Evolutionary conservation across 30 jellyfish, hydroid and myxozoan species (phyloP).

Genomic region (Nemopilema nomurai): DNA sequence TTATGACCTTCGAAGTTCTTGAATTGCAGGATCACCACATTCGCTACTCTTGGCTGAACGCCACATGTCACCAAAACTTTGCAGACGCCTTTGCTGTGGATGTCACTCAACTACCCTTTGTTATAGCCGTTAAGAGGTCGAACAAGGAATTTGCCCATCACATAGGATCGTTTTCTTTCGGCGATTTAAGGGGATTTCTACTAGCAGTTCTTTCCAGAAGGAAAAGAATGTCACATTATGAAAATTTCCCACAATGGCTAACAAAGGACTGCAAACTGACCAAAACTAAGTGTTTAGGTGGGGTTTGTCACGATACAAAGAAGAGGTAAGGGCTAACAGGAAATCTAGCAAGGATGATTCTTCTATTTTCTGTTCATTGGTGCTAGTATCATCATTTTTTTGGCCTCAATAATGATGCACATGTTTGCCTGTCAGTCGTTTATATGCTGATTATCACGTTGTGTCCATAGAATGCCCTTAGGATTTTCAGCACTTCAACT

Average conservation of each 20-base stretch:
- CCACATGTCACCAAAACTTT: constrained; percentile 58
- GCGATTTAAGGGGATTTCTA: constrained; percentile 49
- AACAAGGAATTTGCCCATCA: constrained; percentile 19
- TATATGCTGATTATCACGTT: too few relatives aligned
- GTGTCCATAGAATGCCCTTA: too few relatives aligned
- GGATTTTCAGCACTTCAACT: too few relatives aligned
- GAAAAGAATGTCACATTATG: constrained; percentile 15
- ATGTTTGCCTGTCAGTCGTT: too few relatives aligned
- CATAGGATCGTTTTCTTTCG: constrained; percentile 52
- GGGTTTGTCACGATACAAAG: constrained; percentile 24
- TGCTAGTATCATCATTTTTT: too few relatives aligned
- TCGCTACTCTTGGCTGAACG: constrained; percentile 78
- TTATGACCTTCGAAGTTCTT: too few relatives aligned
- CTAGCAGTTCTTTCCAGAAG: constrained; percentile 53
- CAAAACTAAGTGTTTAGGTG: constrained; percentile 29
- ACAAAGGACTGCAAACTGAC: constrained; percentile 49
- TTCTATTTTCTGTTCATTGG: too few relatives aligned
- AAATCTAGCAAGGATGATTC: too few relatives aligned
- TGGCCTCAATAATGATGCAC: too few relatives aligned
- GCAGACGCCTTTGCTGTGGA: constrained; percentile 67
- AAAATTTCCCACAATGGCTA: constrained; percentile 48
- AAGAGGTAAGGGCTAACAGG: background rate
- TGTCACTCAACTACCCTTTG: constrained; percentile 51
- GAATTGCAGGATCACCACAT: constrained; percentile 62
- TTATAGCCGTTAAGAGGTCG: constrained; percentile 49